Percentiles rank a stretch among this genome's conserved stretches.
These are phyloP conservation scores for Brachionus sp. DNA, from an alignment of 1,140 invertebrate genomes.

Conservation along the genomic window DNA sequence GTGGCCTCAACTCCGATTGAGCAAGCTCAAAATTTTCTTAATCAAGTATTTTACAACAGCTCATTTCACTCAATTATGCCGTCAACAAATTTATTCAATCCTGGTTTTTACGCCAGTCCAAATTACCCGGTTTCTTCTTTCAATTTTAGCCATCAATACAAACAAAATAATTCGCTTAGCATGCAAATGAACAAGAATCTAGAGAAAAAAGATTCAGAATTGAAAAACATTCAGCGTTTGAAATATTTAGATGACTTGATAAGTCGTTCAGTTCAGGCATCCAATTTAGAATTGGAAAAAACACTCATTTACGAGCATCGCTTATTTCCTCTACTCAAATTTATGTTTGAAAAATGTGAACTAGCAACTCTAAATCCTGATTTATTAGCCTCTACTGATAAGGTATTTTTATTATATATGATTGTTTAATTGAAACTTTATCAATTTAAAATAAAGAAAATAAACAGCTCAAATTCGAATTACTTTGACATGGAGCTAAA, in stretches of 20 bases:
- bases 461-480: constrained; percentile 76
- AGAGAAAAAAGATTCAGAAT: background rate
- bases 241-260: constrained; percentile 3
- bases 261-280: background rate
- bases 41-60: constrained; percentile 10
- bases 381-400: constrained; percentile 52
- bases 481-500: constrained; percentile 51
- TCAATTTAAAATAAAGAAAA: constrained; percentile 67
- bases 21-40: constrained; percentile 7
- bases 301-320: constrained; percentile 51
- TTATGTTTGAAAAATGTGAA: constrained; percentile 60
- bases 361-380: constrained; percentile 54
- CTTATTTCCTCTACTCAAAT: constrained; percentile 57
- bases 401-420: background rate
- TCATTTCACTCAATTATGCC: background rate
- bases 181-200: background rate
- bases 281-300: constrained; percentile 38
- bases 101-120: background rate
- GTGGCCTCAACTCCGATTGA: background rate
- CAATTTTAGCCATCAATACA: background rate
- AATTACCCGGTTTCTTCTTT: background rate
- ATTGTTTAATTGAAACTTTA: constrained; percentile 49
- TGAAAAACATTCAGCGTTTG: background rate
- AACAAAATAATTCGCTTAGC: background rate
- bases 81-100: background rate